These are phyloP conservation scores for Leucania comma DNA, from an alignment of 2,888 invertebrate species.

Conservation along the genomic window DNA sequence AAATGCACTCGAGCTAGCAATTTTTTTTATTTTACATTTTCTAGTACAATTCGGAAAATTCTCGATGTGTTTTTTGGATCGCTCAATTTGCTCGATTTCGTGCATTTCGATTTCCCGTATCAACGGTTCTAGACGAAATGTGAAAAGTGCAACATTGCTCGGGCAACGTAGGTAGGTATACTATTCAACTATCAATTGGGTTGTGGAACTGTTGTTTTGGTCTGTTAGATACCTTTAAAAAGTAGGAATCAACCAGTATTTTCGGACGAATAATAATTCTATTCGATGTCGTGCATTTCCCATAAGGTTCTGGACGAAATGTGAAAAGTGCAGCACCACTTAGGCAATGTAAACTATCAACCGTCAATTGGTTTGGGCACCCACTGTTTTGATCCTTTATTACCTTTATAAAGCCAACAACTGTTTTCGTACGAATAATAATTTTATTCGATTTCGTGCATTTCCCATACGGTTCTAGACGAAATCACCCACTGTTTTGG, in stretches of 20 bases:
- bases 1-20: background rate
- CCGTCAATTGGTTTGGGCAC: constrained; percentile 4
- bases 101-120: constrained; percentile 23
- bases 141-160: constrained; percentile 4
- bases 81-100: constrained; percentile 13
- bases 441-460: constrained; percentile 15
- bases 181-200: constrained; percentile 6
- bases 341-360: constrained; percentile 6
- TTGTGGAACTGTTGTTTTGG: constrained; percentile 2
- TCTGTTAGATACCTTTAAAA: too few relatives aligned
- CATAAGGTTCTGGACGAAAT: background rate
- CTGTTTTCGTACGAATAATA: background rate
- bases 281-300: constrained; percentile 28
- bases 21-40: background rate
- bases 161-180: constrained; percentile 2
- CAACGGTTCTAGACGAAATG: background rate
- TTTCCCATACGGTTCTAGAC: too few relatives aligned
- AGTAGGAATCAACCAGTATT: too few relatives aligned
- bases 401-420: background rate
- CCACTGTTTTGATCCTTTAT: background rate
- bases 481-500: background rate
- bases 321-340: constrained; percentile 3
- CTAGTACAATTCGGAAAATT: constrained; percentile 1
- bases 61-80: background rate
- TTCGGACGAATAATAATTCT: too few relatives aligned